Conservation (phyloP, 2,797 vertebrate genomes). For the Pelodytes ibericus region DNA sequence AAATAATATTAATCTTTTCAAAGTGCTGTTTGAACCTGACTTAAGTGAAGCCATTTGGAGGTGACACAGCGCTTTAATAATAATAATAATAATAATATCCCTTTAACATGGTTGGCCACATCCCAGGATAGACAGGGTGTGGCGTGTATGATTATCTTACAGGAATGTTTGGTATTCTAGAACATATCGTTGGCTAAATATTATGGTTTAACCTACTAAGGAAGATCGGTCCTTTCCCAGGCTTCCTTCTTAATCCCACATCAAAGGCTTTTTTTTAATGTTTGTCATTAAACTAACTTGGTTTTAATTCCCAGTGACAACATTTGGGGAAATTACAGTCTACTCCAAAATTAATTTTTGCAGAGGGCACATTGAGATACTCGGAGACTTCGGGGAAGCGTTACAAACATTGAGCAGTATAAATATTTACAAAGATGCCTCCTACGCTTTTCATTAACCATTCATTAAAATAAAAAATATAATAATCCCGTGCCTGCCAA, state of each 20-base stretch:
- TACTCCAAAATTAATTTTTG: constrained; percentile 24
- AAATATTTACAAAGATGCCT: constrained; percentile 41
- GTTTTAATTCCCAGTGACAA: constrained; percentile 21
- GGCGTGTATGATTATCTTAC: constrained; percentile 10
- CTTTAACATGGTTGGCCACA: neutral
- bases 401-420: constrained; percentile 27
- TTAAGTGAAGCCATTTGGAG: too few species aligned
- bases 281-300: constrained; percentile 21
- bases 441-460: constrained; percentile 30
- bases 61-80: too few species aligned
- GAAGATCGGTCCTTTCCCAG: constrained; percentile 28
- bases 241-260: constrained; percentile 32
- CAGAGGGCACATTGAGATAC: constrained; percentile 4
- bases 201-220: constrained; percentile 18
- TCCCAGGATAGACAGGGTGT: neutral
- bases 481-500: neutral
- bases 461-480: constrained; percentile 4
- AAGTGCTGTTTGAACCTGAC: too few species aligned
- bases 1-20: too few species aligned
- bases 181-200: neutral
- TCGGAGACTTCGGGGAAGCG: constrained; percentile 25
- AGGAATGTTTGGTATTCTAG: constrained; percentile 8
- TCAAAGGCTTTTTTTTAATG: constrained; percentile 23
- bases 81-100: too few species aligned
- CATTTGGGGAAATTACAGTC: constrained; percentile 28